phyloP scores from a whole-genome alignment of 2,888 invertebrate species.

The Podabrus alpinus region DNA sequence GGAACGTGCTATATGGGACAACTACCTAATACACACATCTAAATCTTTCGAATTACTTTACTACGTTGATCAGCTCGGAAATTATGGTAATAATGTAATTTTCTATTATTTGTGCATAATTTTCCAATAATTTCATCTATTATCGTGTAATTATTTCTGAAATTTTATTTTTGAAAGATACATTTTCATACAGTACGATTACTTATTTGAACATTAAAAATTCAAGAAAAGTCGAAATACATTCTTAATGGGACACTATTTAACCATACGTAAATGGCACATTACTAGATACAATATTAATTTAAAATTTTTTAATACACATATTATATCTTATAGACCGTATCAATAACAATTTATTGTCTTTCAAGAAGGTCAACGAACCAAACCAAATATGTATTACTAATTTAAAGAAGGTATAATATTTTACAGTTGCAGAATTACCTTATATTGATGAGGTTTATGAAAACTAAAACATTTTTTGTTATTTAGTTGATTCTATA shows the following conservation, averaged over 20 bases:
- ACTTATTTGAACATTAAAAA: not conserved
- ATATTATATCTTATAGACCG: constrained; percentile 31
- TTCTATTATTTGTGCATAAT: not conserved
- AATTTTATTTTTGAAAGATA: not conserved
- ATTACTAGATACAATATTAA: constrained; percentile 27
- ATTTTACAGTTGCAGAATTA: not conserved
- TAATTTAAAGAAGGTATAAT: not conserved
- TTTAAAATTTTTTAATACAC: constrained; percentile 32
- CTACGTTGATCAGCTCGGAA: too few relatives aligned
- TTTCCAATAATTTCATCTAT: not conserved
- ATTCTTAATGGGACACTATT: constrained; percentile 5
- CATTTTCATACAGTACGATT: not conserved
- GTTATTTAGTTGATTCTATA: too few relatives aligned
- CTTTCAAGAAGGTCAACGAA: constrained; percentile 33
- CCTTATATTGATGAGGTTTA: not conserved
- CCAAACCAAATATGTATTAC: constrained; percentile 26
- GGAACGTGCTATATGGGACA: too few relatives aligned
- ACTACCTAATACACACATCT: too few relatives aligned
- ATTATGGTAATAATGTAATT: not conserved
- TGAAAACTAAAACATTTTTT: too few relatives aligned
- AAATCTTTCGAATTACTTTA: too few relatives aligned
- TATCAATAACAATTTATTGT: constrained; percentile 34
- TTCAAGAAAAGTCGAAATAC: not conserved
- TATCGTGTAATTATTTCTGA: not conserved
- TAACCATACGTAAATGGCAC: constrained; percentile 23